Percentiles rank a stretch among this genome's conserved stretches.
phyloP scores from a whole-genome alignment of 1,140 invertebrate genomes.

The Nasonia longicornis region DNA sequence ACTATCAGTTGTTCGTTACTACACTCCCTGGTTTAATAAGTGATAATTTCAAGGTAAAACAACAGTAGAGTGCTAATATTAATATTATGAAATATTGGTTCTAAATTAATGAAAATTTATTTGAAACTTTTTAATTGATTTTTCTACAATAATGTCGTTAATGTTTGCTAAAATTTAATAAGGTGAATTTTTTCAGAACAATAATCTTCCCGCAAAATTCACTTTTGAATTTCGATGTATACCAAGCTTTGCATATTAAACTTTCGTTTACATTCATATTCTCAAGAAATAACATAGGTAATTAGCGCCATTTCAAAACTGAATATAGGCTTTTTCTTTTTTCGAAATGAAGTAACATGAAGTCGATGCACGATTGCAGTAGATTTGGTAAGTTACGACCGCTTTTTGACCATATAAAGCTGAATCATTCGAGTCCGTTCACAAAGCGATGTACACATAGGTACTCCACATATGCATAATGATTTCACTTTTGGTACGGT shows the following conservation, averaged over 20 bases:
- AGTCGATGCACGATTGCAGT: conserved; percentile 10
- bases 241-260: background rate
- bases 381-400: conserved; percentile 35
- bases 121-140: background rate
- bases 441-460: conserved; percentile 24
- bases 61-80: background rate
- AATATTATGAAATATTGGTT: conserved; percentile 2
- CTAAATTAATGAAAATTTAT: background rate
- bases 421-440: conserved; percentile 34
- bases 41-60: background rate
- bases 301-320: conserved; percentile 22
- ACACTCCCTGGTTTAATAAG: background rate
- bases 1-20: background rate
- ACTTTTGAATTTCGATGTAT: conserved; percentile 26
- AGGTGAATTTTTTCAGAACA: background rate
- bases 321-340: conserved; percentile 6
- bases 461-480: conserved; percentile 23
- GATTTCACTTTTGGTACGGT: conserved; percentile 28
- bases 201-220: background rate
- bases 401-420: conserved; percentile 38
- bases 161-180: background rate
- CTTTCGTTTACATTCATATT: conserved; percentile 5
- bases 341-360: conserved; percentile 2
- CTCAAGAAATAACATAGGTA: background rate
- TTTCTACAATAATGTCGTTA: background rate